phyloP scores from a whole-genome alignment of 35 echinoderm and acorn worm species.

The Heliocidaris erythrogramma region DNA sequence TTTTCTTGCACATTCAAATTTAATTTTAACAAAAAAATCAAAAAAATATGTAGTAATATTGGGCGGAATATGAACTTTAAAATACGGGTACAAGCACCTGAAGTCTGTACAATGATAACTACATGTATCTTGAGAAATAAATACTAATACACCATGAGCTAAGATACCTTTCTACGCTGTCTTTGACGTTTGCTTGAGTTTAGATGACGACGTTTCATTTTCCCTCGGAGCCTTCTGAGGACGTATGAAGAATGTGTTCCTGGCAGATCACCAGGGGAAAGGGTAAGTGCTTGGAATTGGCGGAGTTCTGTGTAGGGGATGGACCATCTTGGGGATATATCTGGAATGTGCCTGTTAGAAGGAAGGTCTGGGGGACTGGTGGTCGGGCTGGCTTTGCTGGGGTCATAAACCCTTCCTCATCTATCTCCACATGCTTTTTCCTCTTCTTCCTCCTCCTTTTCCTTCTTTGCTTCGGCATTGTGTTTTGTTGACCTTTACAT shows the following conservation, averaged over 20 bases:
- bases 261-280: background rate
- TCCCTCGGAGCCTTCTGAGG: background rate
- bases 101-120: too few species aligned
- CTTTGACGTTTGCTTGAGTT: background rate
- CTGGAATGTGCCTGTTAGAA: background rate
- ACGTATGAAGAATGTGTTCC: background rate
- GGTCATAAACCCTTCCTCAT: background rate
- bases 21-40: too few species aligned
- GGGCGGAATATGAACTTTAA: too few species aligned
- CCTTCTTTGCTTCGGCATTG: background rate
- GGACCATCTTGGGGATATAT: background rate
- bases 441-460: background rate
- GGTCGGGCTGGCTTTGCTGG: background rate
- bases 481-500: too few species aligned
- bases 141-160: too few species aligned
- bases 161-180: slow-evolving; percentile 10
- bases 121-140: background rate
- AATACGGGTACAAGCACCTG: too few species aligned
- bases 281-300: background rate
- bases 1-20: too few species aligned
- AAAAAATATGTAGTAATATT: too few species aligned
- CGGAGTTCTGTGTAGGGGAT: background rate
- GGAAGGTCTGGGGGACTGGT: background rate
- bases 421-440: background rate
- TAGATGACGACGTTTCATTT: background rate